A percentile compares a stretch with the other conserved stretches of the same genome.
phyloP scores from a whole-genome alignment of 2,113 vertebrate species.

The Chloebia gouldiae region DNA sequence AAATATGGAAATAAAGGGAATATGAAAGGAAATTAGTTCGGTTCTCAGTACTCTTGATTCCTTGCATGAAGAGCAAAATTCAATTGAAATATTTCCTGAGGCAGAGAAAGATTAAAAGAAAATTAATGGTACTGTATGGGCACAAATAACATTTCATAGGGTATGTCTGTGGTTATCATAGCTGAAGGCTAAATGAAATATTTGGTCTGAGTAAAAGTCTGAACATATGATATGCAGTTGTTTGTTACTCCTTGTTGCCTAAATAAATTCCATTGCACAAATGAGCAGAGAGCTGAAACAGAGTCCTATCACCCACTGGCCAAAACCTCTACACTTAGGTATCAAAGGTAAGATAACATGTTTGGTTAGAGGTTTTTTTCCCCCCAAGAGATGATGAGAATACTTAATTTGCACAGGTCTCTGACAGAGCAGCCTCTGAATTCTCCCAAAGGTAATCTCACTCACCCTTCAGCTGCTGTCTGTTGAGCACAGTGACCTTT shows the following conservation, averaged over 20 bases:
- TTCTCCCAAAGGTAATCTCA: background rate
- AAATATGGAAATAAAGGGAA: constrained; percentile 25
- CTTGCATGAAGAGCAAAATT: constrained; percentile 55
- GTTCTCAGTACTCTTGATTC: constrained; percentile 13
- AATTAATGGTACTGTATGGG: constrained; percentile 62
- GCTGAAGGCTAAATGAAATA: constrained; percentile 55
- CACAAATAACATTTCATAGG: constrained; percentile 44
- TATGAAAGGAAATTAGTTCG: constrained; percentile 41
- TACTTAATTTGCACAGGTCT: background rate
- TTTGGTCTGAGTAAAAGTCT: background rate
- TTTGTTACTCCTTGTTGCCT: background rate
- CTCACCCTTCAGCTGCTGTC: background rate
- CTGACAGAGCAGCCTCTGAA: background rate
- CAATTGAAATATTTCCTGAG: constrained; percentile 62
- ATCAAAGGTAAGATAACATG: background rate
- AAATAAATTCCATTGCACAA: constrained; percentile 9
- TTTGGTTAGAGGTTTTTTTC: background rate
- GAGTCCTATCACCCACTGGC: background rate
- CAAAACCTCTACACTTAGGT: background rate
- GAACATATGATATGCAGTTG: background rate
- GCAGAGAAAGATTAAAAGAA: constrained; percentile 73
- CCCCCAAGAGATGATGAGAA: background rate
- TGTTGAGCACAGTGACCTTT: background rate
- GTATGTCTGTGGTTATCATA: constrained; percentile 26
- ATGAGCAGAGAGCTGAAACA: background rate